phyloP scores from a whole-genome alignment of 2,113 vertebrate species.

The Saccopteryx bilineata region DNA sequence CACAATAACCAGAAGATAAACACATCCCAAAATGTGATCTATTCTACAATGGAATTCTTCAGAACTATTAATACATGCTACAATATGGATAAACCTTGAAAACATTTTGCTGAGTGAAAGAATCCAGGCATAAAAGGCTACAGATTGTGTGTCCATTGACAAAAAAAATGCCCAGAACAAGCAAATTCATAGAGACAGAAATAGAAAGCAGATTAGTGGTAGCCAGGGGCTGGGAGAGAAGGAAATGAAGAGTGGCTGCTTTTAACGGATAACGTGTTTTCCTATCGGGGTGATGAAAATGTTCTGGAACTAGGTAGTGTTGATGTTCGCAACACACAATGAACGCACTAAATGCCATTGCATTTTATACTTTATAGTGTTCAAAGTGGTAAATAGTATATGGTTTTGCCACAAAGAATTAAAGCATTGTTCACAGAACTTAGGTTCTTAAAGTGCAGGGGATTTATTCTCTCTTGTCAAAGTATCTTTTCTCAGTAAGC shows the following conservation, averaged over 20 bases:
- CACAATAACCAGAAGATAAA: neutral
- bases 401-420: neutral
- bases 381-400: conserved; percentile 1
- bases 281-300: neutral
- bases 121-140: neutral
- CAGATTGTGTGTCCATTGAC: neutral
- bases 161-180: neutral
- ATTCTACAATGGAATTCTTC: neutral
- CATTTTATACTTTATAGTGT: neutral
- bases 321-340: neutral
- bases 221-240: neutral
- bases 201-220: neutral
- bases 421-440: neutral
- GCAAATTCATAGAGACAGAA: neutral
- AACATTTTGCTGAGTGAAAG: neutral
- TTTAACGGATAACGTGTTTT: neutral
- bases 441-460: neutral
- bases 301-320: neutral
- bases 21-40: neutral
- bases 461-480: conserved; percentile 5
- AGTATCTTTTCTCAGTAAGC: neutral
- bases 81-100: neutral
- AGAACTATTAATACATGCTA: neutral
- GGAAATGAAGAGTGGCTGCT: neutral
- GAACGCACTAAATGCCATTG: neutral